Evolutionary conservation across 2,888 invertebrate species (phyloP).

Genomic region (Cantharis nigra): DNA sequence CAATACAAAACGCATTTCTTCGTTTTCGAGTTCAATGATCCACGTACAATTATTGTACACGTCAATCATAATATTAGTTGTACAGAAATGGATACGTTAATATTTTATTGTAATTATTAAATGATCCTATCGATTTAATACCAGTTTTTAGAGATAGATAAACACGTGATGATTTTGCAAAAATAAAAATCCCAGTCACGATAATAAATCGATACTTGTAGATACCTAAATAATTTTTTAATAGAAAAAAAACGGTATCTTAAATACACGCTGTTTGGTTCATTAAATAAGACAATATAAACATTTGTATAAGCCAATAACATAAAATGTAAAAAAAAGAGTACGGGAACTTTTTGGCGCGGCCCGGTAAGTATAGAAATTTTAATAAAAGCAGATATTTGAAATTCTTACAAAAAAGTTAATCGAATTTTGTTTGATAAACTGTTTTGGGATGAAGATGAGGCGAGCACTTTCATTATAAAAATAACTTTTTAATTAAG

Average conservation of each 20-base stretch:
- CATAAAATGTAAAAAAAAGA: neutral
- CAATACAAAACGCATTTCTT: slow-evolving; percentile 7
- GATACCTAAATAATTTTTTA: neutral
- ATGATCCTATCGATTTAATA: slow-evolving; percentile 16
- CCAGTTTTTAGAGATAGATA: slow-evolving; percentile 6
- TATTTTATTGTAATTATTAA: slow-evolving; percentile 15
- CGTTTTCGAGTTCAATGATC: slow-evolving; percentile 24
- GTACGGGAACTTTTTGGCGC: neutral
- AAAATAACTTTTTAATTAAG: slow-evolving; percentile 2
- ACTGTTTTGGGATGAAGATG: neutral
- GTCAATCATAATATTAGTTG: slow-evolving; percentile 28
- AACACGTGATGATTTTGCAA: slow-evolving; percentile 15
- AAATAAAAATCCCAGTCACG: slow-evolving; percentile 5
- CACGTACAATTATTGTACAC: slow-evolving; percentile 30
- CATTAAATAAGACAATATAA: neutral
- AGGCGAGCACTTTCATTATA: slow-evolving; percentile 2
- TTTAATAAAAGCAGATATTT: slow-evolving; percentile 21
- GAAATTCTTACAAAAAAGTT: slow-evolving; percentile 15
- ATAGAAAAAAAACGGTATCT: neutral
- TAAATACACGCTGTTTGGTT: neutral
- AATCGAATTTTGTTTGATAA: slow-evolving; percentile 14
- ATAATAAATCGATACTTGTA: slow-evolving; percentile 1
- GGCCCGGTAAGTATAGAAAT: neutral
- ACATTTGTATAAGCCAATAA: neutral
- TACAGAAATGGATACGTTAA: slow-evolving; percentile 17